Base-by-base conservation (phyloP, 2,797 vertebrate species). In the Cottoperca gobio region DNA sequence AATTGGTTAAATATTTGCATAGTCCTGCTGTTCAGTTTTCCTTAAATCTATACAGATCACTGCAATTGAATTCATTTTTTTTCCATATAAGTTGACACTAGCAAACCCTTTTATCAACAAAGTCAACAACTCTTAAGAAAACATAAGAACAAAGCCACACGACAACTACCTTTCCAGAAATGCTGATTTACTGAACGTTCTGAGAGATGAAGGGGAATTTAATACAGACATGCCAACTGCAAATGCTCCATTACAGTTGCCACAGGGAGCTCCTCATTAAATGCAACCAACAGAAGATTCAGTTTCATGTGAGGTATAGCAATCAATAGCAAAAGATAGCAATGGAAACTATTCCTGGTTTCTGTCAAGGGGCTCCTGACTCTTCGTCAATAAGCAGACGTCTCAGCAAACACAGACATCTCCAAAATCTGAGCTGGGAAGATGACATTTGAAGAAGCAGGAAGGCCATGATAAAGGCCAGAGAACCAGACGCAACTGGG, bases 261-360 rank as follows among this genome's bases (percentile, higher is more conserved):
- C 83, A 81, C 31, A 54, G 71, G 86, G 87, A 88, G 80, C 26
- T 82, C 81, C 78, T 88, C 88, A 89, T 92, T 89, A 91, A 92
- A 90, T 73, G 81, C 70, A 87, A 77, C 87, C 87, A 84, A 76
- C 75, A 53, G 68, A 77, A 84, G 91, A 85, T 92, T 87, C 50
- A 52, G 81, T 94, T 93, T 88, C 83, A 88, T 82, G 79, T 61
- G 82, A 84, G 87, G 76, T 84, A 83, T 77, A 54, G 68, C 73
- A 82, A 92, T 94, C 92, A 78, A 92, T 93, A 85, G 67, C 55
- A 76, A 78, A 79, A 68, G 59, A 69, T 67, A 85, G 75, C 16
- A n/a, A 88, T 78, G n/a, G 53, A 86, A 84, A 73, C 82, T 91
- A 83, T 93, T 88, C 69, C 58, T 76, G 82, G 79, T 84, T 91